phyloP scores from a whole-genome alignment of 1,140 invertebrate genomes.

The Mamestra configurata region DNA sequence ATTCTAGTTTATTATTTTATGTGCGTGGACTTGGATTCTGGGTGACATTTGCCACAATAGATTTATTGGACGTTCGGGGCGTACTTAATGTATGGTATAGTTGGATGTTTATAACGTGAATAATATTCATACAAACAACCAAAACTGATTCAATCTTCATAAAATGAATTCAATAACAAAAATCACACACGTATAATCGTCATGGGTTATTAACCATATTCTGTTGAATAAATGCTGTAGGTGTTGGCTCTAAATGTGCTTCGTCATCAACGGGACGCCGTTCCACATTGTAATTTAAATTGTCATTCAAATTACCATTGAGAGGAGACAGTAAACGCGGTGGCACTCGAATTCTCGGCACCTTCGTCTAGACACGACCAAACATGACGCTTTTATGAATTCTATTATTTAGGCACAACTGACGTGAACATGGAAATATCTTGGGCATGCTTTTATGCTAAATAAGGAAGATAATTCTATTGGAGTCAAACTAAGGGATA shows the following conservation, averaged over 20 bases:
- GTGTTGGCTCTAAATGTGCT: conserved; percentile 68
- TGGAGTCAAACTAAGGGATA: not conserved
- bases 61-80: conserved; percentile 11
- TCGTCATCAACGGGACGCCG: conserved; percentile 79
- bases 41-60: conserved; percentile 4
- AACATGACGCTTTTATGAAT: conserved; percentile 46
- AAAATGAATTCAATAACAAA: not conserved
- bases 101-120: not conserved
- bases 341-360: conserved; percentile 82
- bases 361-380: conserved; percentile 62
- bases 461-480: not conserved
- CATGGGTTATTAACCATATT: conserved; percentile 63
- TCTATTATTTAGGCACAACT: conserved; percentile 34
- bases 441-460: not conserved
- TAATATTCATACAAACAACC: not conserved
- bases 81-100: not conserved
- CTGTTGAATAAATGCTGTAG: conserved; percentile 66
- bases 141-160: not conserved
- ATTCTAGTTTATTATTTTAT: conserved; percentile 12
- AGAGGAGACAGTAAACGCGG: conserved; percentile 71
- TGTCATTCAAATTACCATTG: conserved; percentile 80
- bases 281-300: conserved; percentile 81
- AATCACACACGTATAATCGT: conserved; percentile 9
- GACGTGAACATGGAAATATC: not conserved
- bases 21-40: conserved; percentile 15